Evolutionary conservation across 37 sponge, comb jelly and placozoan species (phyloP).

Genomic region (Axinella damicornis): DNA sequence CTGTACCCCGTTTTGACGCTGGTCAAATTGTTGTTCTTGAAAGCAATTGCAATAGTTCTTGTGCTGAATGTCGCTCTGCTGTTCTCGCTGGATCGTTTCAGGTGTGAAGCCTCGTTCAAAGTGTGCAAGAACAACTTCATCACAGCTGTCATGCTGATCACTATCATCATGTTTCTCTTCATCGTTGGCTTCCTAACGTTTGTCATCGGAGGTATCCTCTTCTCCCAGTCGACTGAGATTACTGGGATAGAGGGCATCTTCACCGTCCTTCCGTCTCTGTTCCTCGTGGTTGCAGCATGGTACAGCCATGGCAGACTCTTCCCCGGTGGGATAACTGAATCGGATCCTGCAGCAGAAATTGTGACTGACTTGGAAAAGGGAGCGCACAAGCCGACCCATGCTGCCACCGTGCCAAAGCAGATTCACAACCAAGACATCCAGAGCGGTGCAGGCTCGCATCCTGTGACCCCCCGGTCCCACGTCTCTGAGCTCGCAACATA

Average conservation of each 20-base stretch:
- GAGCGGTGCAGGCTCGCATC: too few relatives aligned
- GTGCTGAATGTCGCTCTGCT: constrained; percentile 42
- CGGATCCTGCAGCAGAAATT: constrained; percentile 28
- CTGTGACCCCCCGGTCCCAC: too few relatives aligned
- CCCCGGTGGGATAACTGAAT: constrained; percentile 27
- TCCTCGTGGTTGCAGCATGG: constrained; percentile 61
- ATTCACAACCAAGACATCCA: too few relatives aligned
- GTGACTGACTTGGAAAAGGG: constrained; percentile 22
- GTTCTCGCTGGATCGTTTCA: constrained; percentile 22
- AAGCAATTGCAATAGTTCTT: constrained; percentile 41
- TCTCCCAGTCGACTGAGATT: neutral
- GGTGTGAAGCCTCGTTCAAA: neutral
- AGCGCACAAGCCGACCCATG: too few relatives aligned
- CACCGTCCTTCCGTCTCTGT: constrained; percentile 36
- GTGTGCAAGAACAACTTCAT: constrained; percentile 11
- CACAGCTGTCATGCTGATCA: neutral
- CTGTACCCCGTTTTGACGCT: constrained; percentile 36
- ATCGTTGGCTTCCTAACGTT: constrained; percentile 46
- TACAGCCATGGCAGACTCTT: constrained; percentile 43
- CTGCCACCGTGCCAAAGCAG: too few relatives aligned
- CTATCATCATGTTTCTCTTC: constrained; percentile 27
- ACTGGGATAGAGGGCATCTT: constrained; percentile 37
- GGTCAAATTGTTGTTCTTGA: constrained; percentile 51
- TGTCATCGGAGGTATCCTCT: constrained; percentile 53
- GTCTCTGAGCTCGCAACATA: too few relatives aligned